A percentile compares a stretch with the other conserved stretches of the same genome.
Conservation (phyloP, 2,113 vertebrate genomes). For the Diglossa brunneiventris region DNA sequence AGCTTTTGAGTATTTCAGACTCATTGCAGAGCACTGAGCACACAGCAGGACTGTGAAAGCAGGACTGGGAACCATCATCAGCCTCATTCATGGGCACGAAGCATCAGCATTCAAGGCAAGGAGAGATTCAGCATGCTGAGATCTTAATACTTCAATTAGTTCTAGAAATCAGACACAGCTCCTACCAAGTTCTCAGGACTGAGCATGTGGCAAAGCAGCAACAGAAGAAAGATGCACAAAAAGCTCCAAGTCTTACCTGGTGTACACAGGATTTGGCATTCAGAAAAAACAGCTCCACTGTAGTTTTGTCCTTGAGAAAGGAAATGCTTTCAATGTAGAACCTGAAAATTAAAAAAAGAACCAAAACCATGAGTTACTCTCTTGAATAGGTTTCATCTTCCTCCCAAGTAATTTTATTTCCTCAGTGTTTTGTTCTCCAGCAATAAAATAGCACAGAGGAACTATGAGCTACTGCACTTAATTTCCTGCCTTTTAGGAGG, state of each 20-base stretch:
- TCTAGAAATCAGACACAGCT: neutral
- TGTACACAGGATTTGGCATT: slow-evolving; percentile 94
- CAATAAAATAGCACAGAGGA: neutral
- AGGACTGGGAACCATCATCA: neutral
- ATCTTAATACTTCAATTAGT: neutral
- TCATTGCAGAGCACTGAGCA: neutral
- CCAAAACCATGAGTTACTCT: neutral
- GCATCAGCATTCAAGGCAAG: neutral
- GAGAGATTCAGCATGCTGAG: neutral
- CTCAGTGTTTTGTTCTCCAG: neutral
- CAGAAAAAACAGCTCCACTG: slow-evolving; percentile 94
- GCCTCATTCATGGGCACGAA: neutral
- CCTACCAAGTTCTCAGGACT: neutral
- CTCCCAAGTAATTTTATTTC: slow-evolving; percentile 3
- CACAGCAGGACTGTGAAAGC: neutral
- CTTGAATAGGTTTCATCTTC: neutral
- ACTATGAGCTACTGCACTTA: neutral
- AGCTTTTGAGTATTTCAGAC: neutral
- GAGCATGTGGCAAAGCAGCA: neutral
- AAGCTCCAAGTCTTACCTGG: slow-evolving; percentile 78
- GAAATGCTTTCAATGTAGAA: slow-evolving; percentile 98
- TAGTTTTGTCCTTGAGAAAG: slow-evolving; percentile 91
- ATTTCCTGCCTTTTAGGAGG: slow-evolving; percentile 11
- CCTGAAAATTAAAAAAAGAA: slow-evolving; percentile 69
- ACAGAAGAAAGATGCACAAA: neutral